Base-by-base conservation (phyloP, 35 echinoderm and acorn worm genomes). In the Lytechinus variegatus region DNA sequence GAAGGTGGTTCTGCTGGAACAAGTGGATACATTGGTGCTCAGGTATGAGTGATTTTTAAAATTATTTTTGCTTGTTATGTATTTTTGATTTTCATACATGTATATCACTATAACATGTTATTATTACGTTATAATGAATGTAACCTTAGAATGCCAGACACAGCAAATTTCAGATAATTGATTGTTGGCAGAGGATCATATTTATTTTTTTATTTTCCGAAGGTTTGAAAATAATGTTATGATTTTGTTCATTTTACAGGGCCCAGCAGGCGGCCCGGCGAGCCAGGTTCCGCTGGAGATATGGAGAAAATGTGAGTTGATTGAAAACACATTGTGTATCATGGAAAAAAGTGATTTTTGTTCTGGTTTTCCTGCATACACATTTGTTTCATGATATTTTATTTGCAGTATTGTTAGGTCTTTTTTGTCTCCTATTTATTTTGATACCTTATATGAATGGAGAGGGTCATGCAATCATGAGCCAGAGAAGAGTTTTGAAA, bases 301-400 rank as follows among this genome's bases (percentile, higher is more conserved):
- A 55, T 95, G 95, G 95, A 89, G 71, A 52, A 89, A 12, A n/a
- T 9, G 95, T 95, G 87, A 87, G 95, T 89, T 71, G 12, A 9
- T 90, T 6, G 52, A 54, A 44, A 44, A 44, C 33, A 44, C 33
- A 44, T 44, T 44, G 33, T 44, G 0, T 44, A 44, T 44, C 33
- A 44, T 2, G 2, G 33, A 44, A 44, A 0, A 44, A 44, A 2
- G 2, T 44, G 33, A 1, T 44, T 44, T 44, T 44, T 44, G 33
- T 44, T 44, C 33, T 1, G 33, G 33, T 44, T 44, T 44, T 44
- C 33, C 33, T 44, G 33, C 33, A 44, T 44, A 44, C 33, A 44
- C 33, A 44, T 1, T 44, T 44, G 33, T 44, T 44, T 44, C 33
- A 44, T 44, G 33, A 44, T 44, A 44, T 44, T 44, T 44, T n/a